A percentile compares a stretch with the other conserved stretches of the same genome.
phyloP scores from a whole-genome alignment of 1,140 invertebrate genomes.

The Cyphomyrmex costatus region DNA sequence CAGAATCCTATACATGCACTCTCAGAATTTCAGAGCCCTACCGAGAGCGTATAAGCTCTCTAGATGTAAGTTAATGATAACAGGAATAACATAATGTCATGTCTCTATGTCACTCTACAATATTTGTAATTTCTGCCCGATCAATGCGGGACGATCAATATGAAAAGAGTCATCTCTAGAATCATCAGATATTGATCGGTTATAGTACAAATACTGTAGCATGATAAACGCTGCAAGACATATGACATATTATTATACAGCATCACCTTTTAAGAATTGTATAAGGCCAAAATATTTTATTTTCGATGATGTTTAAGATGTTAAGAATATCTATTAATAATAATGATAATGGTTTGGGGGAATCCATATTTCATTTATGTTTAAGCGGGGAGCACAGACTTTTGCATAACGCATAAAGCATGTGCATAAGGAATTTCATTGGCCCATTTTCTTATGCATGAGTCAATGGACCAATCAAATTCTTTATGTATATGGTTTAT shows the following conservation, averaged over 20 bases:
- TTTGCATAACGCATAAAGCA: too few relatives aligned
- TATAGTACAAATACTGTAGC: background rate
- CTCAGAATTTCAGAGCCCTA: slow-evolving; percentile 97
- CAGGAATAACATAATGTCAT: slow-evolving; percentile 36
- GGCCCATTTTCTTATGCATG: too few relatives aligned
- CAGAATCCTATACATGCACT: slow-evolving; percentile 97
- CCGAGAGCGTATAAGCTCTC: slow-evolving; percentile 92
- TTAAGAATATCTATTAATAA: slow-evolving; percentile 21
- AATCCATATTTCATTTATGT: slow-evolving; percentile 13
- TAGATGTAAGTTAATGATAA: slow-evolving; percentile 66
- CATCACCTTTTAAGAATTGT: slow-evolving; percentile 59
- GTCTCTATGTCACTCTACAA: background rate
- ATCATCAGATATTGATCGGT: background rate
- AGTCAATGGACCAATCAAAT: too few relatives aligned
- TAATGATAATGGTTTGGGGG: background rate
- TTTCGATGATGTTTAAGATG: slow-evolving; percentile 64
- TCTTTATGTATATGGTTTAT: too few relatives aligned
- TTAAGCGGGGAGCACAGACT: too few relatives aligned
- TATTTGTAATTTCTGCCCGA: background rate
- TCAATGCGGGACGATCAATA: background rate
- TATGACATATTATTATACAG: slow-evolving; percentile 59
- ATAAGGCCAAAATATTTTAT: slow-evolving; percentile 71
- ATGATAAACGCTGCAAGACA: background rate
- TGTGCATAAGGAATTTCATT: too few relatives aligned
- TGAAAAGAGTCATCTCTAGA: background rate